Evolutionary conservation across 2,113 vertebrate genomes (phyloP).

Genomic region (Rhodinocichla rosea): DNA sequence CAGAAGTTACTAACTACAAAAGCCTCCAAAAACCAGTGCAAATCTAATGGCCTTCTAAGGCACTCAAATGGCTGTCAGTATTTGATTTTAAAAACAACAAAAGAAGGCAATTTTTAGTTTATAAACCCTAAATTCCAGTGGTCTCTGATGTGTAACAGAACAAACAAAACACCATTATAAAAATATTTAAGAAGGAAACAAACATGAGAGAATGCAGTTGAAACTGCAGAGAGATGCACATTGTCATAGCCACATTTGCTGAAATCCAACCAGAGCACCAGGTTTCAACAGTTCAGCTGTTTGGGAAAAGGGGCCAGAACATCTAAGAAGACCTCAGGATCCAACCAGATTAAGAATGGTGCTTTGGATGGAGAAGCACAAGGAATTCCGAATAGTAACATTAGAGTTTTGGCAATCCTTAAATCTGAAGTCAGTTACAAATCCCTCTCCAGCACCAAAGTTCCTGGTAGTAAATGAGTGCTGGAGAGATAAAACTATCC

Average conservation of each 20-base stretch:
- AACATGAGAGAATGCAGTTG: neutral
- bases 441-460: neutral
- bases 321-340: neutral
- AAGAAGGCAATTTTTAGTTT: neutral
- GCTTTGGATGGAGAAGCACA: neutral
- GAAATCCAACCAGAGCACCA: neutral
- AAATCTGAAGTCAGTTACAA: neutral
- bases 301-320: neutral
- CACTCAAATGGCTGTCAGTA: neutral
- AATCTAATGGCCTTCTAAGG: neutral
- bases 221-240: neutral
- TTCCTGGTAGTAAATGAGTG: neutral
- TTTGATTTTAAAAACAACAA: neutral
- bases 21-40: fast-evolving
- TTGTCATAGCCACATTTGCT: neutral
- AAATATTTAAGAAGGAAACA: neutral
- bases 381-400: neutral
- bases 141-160: neutral
- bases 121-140: neutral
- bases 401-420: neutral
- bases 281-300: neutral
- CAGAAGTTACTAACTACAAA: neutral
- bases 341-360: neutral
- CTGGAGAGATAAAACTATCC: neutral
- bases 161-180: neutral